phyloP scores from a whole-genome alignment of 2,113 vertebrate species.

The Sander vitreus region DNA sequence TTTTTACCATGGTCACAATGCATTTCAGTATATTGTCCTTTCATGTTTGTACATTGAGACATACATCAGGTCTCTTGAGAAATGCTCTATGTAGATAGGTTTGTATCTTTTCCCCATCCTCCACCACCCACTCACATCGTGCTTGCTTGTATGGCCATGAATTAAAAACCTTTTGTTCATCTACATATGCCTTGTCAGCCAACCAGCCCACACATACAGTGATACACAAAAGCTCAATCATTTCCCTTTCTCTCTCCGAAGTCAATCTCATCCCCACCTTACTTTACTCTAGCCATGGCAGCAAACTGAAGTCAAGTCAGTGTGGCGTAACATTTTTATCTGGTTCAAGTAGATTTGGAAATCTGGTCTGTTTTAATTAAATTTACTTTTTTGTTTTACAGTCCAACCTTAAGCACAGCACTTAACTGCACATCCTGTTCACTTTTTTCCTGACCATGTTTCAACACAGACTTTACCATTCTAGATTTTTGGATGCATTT shows the following conservation, averaged over 20 bases:
- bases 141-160: constrained; percentile 8
- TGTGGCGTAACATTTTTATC: not conserved
- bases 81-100: not conserved
- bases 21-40: constrained; percentile 12
- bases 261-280: not conserved
- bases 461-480: not conserved
- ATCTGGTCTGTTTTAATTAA: not conserved
- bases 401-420: not conserved
- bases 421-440: not conserved
- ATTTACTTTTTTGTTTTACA: too few species aligned
- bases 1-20: not conserved
- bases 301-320: not conserved
- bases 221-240: not conserved
- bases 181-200: not conserved
- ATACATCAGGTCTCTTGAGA: constrained; percentile 1
- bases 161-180: not conserved
- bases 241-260: not conserved
- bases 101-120: constrained; percentile 5
- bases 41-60: not conserved
- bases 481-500: not conserved
- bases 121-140: not conserved
- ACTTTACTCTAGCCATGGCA: not conserved
- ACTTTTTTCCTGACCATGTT: too few species aligned
- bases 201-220: constrained; percentile 9
- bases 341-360: not conserved